A percentile compares a stretch with the other conserved stretches of the same genome.
Conservation (phyloP, 2,888 invertebrate species). For the Dusona sp. region DNA sequence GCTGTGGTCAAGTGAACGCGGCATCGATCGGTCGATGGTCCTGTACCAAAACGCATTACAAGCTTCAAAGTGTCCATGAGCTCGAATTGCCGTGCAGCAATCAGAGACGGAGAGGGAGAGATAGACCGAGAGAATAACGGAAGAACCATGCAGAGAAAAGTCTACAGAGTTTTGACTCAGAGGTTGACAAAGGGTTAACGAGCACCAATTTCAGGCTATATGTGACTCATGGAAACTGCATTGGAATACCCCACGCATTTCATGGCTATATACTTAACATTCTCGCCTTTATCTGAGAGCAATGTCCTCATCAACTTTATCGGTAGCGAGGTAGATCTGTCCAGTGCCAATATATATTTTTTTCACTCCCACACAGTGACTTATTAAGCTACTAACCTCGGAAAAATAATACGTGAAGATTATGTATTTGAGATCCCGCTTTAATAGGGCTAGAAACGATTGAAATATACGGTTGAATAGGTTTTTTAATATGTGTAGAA, state of each 20-base stretch:
- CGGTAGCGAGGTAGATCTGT: neutral
- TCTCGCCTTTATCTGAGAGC: constrained; percentile 16
- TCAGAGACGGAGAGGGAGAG: neutral
- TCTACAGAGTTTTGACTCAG: constrained; percentile 27
- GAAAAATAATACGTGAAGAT: neutral
- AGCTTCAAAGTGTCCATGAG: constrained; percentile 49
- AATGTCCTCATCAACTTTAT: constrained; percentile 19
- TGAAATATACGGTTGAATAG: neutral
- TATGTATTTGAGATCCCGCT: neutral
- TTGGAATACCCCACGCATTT: constrained; percentile 16
- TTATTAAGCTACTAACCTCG: neutral
- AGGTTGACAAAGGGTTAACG: constrained; percentile 52
- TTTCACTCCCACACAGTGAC: neutral
- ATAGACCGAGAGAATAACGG: neutral
- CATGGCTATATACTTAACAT: neutral
- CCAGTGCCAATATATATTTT: neutral
- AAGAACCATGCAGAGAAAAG: neutral
- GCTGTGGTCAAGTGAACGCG: constrained; percentile 47
- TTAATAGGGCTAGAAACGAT: too few relatives aligned
- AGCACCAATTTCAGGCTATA: constrained; percentile 49
- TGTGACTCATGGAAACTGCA: constrained; percentile 36
- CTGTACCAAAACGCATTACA: constrained; percentile 51
- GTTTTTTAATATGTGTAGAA: neutral
- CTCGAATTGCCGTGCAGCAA: constrained; percentile 44
- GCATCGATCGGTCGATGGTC: constrained; percentile 48